These are phyloP conservation scores for Cetoscarus ocellatus DNA, from an alignment of 2,797 vertebrate genomes.

Conservation along the genomic window DNA sequence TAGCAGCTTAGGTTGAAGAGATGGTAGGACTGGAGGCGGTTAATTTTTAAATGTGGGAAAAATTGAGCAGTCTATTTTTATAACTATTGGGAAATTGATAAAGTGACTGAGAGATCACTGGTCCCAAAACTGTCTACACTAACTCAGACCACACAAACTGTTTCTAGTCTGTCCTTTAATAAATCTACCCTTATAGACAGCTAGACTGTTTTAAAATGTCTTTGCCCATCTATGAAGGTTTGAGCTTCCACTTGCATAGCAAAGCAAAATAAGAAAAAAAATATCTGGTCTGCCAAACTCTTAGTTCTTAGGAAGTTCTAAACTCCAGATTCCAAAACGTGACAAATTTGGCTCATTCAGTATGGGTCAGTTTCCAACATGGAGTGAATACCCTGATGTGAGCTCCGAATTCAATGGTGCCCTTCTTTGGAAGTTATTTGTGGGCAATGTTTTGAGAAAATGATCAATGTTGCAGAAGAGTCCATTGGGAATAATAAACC, in stretches of 20 bases:
- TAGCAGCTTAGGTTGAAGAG: too few relatives aligned
- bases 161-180: neutral
- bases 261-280: slow-evolving; percentile 5
- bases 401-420: neutral
- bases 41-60: too few relatives aligned
- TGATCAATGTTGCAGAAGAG: neutral
- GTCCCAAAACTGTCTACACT: neutral
- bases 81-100: too few relatives aligned
- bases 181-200: too few relatives aligned
- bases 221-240: neutral
- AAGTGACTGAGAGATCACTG: too few relatives aligned
- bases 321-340: neutral
- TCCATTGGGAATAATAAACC: neutral
- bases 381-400: neutral
- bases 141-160: neutral
- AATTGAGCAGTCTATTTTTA: too few relatives aligned
- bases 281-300: neutral
- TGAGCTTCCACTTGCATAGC: neutral
- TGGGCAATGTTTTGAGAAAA: neutral
- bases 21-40: too few relatives aligned
- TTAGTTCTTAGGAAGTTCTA: neutral
- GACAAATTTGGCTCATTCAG: neutral
- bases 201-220: neutral
- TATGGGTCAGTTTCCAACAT: neutral
- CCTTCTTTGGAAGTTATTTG: neutral